A percentile compares a stretch with the other conserved stretches of the same genome.
phyloP scores from a whole-genome alignment of 2,888 invertebrate genomes.

The Melipona bicolor region DNA sequence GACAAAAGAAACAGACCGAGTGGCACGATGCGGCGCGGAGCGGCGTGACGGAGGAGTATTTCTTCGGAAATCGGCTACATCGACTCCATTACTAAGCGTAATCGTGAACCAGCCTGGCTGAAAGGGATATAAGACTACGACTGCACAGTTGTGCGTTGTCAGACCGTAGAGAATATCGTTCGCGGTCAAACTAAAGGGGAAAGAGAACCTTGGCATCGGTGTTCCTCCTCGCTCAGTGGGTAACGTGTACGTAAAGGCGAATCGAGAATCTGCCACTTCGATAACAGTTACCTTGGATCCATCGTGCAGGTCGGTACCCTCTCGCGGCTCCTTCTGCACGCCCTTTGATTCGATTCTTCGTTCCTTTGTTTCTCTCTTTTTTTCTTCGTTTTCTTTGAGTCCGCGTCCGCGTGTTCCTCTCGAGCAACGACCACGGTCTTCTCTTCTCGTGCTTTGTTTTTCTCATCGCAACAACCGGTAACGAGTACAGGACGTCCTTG shows the following conservation, averaged over 20 bases:
- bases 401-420: neutral
- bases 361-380: neutral
- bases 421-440: neutral
- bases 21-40: neutral
- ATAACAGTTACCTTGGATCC: slow-evolving; percentile 13
- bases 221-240: slow-evolving; percentile 20
- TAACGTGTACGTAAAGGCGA: slow-evolving; percentile 21
- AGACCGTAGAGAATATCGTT: slow-evolving; percentile 42
- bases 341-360: neutral
- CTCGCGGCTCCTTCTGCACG: neutral
- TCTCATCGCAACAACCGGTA: neutral
- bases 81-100: slow-evolving; percentile 16
- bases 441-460: neutral
- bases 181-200: slow-evolving; percentile 29
- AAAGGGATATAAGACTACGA: slow-evolving; percentile 50
- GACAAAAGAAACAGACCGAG: neutral
- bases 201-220: slow-evolving; percentile 43
- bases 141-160: slow-evolving; percentile 36
- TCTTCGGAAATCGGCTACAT: slow-evolving; percentile 11
- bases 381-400: too few relatives aligned
- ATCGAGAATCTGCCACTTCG: slow-evolving; percentile 8
- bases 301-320: neutral
- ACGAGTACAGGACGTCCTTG: neutral
- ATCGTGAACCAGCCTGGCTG: slow-evolving; percentile 21
- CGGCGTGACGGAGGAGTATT: neutral